A percentile compares a stretch with the other conserved stretches of the same genome.
phyloP scores from a whole-genome alignment of 2,888 invertebrate species.

The Adineta ricciae region DNA sequence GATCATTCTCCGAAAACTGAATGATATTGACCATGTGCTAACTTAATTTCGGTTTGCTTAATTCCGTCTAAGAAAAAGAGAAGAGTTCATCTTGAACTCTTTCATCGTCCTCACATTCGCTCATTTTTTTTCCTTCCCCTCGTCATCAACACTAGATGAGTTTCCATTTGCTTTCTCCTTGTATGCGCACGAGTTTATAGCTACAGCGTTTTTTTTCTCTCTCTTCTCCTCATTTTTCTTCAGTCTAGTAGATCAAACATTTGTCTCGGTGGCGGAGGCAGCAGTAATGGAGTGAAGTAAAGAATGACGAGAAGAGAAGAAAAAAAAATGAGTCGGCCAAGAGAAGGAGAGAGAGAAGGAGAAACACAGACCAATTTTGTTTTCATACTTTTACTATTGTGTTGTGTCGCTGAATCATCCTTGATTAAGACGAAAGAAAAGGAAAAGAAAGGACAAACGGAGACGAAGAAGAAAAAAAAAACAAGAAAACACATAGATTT shows the following conservation, averaged over 20 bases:
- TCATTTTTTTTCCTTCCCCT: background rate
- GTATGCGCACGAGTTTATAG: background rate
- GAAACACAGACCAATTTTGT: background rate
- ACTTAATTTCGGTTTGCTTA: background rate
- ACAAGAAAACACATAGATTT: background rate
- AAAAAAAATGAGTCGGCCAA: conserved; percentile 4
- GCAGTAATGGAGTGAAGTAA: background rate
- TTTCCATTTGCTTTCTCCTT: background rate
- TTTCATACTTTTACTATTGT: background rate
- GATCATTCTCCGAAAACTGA: background rate
- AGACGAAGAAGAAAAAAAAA: background rate
- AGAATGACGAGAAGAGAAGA: background rate
- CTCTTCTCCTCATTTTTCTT: background rate
- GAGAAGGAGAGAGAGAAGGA: background rate
- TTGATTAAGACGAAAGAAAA: background rate
- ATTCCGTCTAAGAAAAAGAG: background rate
- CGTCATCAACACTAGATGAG: background rate
- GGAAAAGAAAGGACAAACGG: background rate
- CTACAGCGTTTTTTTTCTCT: background rate
- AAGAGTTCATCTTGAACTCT: background rate
- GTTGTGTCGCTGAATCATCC: background rate
- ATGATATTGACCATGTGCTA: conserved; percentile 13
- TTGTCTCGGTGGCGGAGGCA: background rate
- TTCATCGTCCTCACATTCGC: background rate
- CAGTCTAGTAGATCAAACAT: background rate